Evolutionary conservation across 2,113 vertebrate genomes (phyloP).

Genomic region (Dascyllus trimaculatus): DNA sequence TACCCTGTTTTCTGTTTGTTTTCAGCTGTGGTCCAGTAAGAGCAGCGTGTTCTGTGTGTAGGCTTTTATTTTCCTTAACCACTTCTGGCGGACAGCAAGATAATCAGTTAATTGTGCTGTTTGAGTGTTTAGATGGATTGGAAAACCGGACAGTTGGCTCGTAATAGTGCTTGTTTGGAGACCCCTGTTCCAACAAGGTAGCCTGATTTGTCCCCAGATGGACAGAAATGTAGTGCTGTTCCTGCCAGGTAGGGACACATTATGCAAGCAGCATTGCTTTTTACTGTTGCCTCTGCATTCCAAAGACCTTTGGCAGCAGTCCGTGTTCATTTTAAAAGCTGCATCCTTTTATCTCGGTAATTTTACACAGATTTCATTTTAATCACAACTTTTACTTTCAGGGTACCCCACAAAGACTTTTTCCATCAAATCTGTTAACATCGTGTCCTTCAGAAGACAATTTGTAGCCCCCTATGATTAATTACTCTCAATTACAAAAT

Average conservation of each 20-base stretch:
- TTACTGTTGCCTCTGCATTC: conserved; percentile 18
- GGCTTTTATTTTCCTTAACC: not conserved
- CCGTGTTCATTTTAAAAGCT: conserved; percentile 24
- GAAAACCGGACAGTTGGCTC: conserved; percentile 15
- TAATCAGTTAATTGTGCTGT: conserved; percentile 14
- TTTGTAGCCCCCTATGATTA: not conserved
- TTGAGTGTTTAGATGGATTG: not conserved
- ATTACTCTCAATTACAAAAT: not conserved
- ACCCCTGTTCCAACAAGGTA: not conserved
- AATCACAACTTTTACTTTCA: conserved; percentile 15
- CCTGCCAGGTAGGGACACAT: conserved; percentile 11
- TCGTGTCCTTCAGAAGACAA: not conserved
- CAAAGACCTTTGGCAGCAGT: conserved; percentile 36
- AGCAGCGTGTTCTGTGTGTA: not conserved
- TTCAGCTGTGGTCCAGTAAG: not conserved
- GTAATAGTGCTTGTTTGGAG: conserved; percentile 14
- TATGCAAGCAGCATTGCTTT: conserved; percentile 21
- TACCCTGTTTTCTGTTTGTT: not conserved
- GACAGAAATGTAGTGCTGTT: conserved; percentile 17
- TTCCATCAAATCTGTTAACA: conserved; percentile 5
- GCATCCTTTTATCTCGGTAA: conserved; percentile 1
- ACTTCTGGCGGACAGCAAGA: conserved; percentile 4
- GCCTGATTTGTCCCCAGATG: conserved; percentile 12
- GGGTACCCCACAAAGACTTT: not conserved
- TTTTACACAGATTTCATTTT: conserved; percentile 24